A percentile compares a stretch with the other conserved stretches of the same genome.
Evolutionary conservation across 2,797 vertebrate species (phyloP).

Genomic region (Denticeps clupeoides): DNA sequence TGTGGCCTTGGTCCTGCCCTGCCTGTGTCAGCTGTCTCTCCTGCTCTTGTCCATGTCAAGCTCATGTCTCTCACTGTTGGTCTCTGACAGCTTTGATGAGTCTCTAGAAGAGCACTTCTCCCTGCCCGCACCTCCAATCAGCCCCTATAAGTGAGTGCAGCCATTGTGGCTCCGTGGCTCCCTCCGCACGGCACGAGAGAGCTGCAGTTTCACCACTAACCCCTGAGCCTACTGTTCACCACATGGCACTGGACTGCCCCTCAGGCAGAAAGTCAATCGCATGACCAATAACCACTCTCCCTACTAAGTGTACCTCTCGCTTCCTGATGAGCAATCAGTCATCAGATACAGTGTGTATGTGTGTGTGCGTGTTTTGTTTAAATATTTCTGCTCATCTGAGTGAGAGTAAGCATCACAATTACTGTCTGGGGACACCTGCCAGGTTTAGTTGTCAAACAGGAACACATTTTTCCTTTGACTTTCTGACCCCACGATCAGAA

Average conservation of each 20-base stretch:
- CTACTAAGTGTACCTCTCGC: constrained; percentile 9
- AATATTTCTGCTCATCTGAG: no score
- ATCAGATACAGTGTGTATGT: constrained; percentile 34
- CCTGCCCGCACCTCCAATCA: constrained; percentile 54
- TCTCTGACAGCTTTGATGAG: constrained; percentile 65
- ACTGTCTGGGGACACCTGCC: no score
- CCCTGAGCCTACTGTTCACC: constrained; percentile 9
- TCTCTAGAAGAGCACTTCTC: constrained; percentile 58
- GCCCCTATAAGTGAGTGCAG: constrained; percentile 70
- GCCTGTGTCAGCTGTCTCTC: not conserved
- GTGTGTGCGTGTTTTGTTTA: constrained; percentile 17
- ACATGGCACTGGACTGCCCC: constrained; percentile 22
- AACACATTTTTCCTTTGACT: no score
- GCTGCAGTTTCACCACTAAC: constrained; percentile 50
- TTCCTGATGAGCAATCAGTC: no score
- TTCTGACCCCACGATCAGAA: no score
- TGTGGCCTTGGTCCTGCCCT: not conserved
- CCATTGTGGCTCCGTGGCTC: constrained; percentile 11
- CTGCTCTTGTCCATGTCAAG: constrained; percentile 11
- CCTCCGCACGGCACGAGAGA: constrained; percentile 11
- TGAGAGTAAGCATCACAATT: no score
- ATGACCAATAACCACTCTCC: constrained; percentile 24
- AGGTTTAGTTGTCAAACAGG: no score
- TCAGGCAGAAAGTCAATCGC: constrained; percentile 23
- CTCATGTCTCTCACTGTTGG: constrained; percentile 50